Evolutionary conservation across 2,888 invertebrate species (phyloP).

Genomic region (Chalcosyrphus nemorum): DNA sequence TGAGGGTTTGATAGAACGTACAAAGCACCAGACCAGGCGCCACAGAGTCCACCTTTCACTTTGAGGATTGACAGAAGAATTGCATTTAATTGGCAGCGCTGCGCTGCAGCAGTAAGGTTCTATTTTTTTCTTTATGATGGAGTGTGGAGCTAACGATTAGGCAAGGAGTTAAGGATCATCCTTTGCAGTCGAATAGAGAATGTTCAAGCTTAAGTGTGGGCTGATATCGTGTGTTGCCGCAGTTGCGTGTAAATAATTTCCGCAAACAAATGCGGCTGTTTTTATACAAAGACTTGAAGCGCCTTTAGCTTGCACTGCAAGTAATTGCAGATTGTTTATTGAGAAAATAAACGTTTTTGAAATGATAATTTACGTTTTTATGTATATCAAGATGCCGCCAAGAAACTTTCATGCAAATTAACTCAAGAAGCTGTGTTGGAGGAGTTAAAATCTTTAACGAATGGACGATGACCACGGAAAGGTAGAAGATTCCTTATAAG

Average conservation of each 20-base stretch:
- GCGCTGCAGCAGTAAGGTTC: slow-evolving; percentile 50
- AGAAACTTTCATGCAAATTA: no score
- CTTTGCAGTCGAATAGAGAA: not conserved
- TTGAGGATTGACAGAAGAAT: slow-evolving; percentile 68
- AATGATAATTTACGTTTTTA: no score
- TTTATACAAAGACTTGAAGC: not conserved
- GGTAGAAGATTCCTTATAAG: no score
- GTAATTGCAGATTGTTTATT: no score
- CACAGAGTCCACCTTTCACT: slow-evolving; percentile 70
- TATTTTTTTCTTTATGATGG: not conserved
- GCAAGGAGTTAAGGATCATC: slow-evolving; percentile 7
- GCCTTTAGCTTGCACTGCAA: no score
- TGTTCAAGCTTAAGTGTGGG: not conserved
- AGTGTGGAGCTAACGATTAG: not conserved
- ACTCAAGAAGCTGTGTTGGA: no score
- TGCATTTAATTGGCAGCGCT: slow-evolving; percentile 65
- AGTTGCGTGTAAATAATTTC: not conserved
- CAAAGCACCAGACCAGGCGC: slow-evolving; percentile 62
- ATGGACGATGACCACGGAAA: no score
- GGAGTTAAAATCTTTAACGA: no score
- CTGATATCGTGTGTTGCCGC: not conserved
- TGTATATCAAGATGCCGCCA: no score
- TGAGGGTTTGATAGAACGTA: slow-evolving; percentile 67
- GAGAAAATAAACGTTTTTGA: no score
- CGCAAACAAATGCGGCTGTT: not conserved